A percentile compares a stretch with the other conserved stretches of the same genome.
These are phyloP conservation scores for Acanthococcus lagerstroemiae DNA, from an alignment of 2,888 invertebrate species.

Conservation along the genomic window DNA sequence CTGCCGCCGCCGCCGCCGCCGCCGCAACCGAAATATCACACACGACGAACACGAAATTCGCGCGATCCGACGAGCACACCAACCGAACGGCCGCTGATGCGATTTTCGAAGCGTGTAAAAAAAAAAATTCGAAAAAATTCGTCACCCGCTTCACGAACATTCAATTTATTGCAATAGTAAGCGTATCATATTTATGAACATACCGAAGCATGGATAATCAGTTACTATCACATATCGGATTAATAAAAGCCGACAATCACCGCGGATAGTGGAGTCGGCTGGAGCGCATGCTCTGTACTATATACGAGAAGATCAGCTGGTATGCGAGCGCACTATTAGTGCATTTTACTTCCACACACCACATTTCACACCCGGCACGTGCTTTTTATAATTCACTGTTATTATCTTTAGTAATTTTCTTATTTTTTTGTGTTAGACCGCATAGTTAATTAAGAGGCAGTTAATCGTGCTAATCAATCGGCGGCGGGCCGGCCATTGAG, in stretches of 20 bases:
- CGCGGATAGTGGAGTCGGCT: not conserved
- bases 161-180: constrained; percentile 8
- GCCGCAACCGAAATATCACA: not conserved
- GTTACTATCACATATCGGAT: constrained; percentile 27
- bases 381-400: too few species aligned
- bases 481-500: too few species aligned
- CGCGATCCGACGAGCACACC: too few species aligned
- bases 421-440: too few species aligned
- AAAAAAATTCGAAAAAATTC: too few species aligned
- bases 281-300: constrained; percentile 26
- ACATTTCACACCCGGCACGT: constrained; percentile 15
- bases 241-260: constrained; percentile 21
- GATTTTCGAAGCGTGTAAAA: too few species aligned
- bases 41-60: not conserved
- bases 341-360: constrained; percentile 2
- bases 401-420: too few species aligned
- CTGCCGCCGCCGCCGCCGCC: too few species aligned
- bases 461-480: too few species aligned
- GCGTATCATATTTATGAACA: constrained; percentile 11
- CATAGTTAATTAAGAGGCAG: too few species aligned
- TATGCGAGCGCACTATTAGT: constrained; percentile 4
- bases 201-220: constrained; percentile 29
- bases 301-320: constrained; percentile 21
- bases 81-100: too few species aligned
- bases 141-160: not conserved